phyloP scores from a whole-genome alignment of 2,113 vertebrate genomes.

The Coptodon bakossiorum region DNA sequence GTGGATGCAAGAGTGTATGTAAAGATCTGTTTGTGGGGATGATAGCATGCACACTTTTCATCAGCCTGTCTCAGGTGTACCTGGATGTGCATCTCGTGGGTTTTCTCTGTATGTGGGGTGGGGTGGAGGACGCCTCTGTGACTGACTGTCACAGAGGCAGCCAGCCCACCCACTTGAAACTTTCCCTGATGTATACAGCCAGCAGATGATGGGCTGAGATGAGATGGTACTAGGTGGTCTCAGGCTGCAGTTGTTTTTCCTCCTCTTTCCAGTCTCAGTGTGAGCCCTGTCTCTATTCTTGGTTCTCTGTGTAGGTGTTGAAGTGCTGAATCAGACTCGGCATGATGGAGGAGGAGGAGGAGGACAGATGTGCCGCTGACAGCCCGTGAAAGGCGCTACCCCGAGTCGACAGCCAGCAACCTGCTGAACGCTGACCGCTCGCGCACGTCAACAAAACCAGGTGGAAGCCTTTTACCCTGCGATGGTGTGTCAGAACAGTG shows the following conservation, averaged over 20 bases:
- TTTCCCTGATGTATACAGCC: not conserved
- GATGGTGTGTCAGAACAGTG: not conserved
- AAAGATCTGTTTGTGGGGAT: not conserved
- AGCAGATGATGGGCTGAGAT: not conserved
- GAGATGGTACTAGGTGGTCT: constrained; percentile 3
- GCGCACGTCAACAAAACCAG: not conserved
- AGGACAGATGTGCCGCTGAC: constrained; percentile 58
- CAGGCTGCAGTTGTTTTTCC: constrained; percentile 24
- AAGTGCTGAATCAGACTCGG: constrained; percentile 67
- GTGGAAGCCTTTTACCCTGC: not conserved
- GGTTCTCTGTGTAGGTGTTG: constrained; percentile 63
- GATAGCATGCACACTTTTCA: not conserved
- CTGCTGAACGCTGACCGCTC: not conserved
- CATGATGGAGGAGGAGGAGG: constrained; percentile 40
- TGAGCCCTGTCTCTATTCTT: constrained; percentile 56
- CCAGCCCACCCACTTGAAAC: not conserved
- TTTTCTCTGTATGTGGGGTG: not conserved
- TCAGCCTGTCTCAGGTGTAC: not conserved
- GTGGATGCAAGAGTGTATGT: not conserved
- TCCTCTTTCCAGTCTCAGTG: constrained; percentile 23
- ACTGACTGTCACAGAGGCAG: not conserved
- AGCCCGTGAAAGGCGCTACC: constrained; percentile 2
- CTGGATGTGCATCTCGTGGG: not conserved
- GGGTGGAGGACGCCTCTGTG: not conserved
- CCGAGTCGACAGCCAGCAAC: not conserved